Evolutionary conservation across 2,888 invertebrate species (phyloP).

Genomic region (Plagiodera versicolora): DNA sequence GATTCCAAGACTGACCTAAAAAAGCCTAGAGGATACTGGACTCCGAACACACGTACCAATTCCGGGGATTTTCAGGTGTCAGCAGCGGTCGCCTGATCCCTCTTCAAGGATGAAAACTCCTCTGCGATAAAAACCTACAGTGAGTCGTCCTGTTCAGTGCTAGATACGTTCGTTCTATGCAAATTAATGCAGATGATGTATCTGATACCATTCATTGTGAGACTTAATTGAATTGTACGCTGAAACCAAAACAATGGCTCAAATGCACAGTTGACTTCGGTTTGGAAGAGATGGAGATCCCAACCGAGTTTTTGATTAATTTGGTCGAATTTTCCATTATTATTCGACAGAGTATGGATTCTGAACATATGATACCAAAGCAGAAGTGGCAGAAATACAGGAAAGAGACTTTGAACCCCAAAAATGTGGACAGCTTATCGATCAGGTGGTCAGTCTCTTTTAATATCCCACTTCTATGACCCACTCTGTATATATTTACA

Average conservation of each 20-base stretch:
- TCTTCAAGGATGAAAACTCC: not conserved
- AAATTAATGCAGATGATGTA: constrained; percentile 37
- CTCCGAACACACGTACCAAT: not conserved
- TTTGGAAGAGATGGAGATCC: not conserved
- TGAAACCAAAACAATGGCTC: constrained; percentile 16
- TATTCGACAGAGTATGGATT: no score
- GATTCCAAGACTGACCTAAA: no score
- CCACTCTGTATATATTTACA: no score
- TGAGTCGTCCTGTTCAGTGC: not conserved
- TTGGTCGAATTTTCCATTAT: no score
- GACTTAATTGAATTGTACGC: constrained; percentile 24
- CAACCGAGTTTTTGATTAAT: no score
- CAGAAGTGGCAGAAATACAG: no score
- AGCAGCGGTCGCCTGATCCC: not conserved
- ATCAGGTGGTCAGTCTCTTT: no score
- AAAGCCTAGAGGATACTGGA: no score
- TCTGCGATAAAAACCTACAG: not conserved
- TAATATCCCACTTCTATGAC: no score
- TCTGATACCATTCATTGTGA: constrained; percentile 25
- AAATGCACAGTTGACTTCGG: constrained; percentile 14
- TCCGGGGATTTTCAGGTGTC: not conserved
- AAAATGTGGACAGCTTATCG: no score
- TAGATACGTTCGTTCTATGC: constrained; percentile 23
- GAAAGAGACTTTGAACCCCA: no score
- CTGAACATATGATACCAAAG: no score